A percentile compares a stretch with the other conserved stretches of the same genome.
Conservation (phyloP, 1,140 invertebrate species). For the Solen grandis region DNA sequence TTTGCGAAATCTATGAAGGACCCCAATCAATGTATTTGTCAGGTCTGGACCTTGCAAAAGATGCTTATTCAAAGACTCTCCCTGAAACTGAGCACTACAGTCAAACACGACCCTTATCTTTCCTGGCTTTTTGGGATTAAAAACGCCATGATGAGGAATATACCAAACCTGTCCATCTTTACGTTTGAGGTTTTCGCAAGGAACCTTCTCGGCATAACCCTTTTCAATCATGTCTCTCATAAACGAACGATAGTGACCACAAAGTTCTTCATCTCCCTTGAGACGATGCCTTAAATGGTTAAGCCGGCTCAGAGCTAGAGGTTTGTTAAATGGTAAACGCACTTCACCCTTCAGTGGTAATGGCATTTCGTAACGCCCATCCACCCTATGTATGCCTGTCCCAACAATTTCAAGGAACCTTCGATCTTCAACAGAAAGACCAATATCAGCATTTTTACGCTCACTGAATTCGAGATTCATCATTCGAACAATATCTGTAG, state of each 20-base stretch:
- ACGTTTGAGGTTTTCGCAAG: constrained; percentile 26
- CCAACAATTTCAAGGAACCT: neutral
- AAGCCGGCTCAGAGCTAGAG: constrained; percentile 15
- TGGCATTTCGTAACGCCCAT: constrained; percentile 14
- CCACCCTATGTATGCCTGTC: neutral
- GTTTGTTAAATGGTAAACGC: constrained; percentile 39
- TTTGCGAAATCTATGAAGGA: too few species aligned
- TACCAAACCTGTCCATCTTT: too few species aligned
- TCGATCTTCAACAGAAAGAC: constrained; percentile 2
- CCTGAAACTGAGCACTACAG: too few species aligned
- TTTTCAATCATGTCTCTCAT: too few species aligned
- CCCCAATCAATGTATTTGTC: too few species aligned
- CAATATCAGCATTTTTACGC: neutral
- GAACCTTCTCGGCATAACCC: too few species aligned
- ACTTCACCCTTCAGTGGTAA: neutral
- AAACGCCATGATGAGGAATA: too few species aligned
- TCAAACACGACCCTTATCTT: too few species aligned
- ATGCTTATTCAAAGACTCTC: too few species aligned
- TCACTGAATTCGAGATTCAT: neutral
- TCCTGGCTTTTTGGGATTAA: too few species aligned
- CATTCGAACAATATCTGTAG: neutral
- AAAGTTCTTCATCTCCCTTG: neutral
- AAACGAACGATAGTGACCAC: too few species aligned
- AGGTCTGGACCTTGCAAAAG: too few species aligned
- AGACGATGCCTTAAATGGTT: constrained; percentile 18